A percentile compares a stretch with the other conserved stretches of the same genome.
These are phyloP conservation scores for Hippasteria phrygiana DNA, from an alignment of 53 echinoderm and acorn worm species.

Conservation along the genomic window DNA sequence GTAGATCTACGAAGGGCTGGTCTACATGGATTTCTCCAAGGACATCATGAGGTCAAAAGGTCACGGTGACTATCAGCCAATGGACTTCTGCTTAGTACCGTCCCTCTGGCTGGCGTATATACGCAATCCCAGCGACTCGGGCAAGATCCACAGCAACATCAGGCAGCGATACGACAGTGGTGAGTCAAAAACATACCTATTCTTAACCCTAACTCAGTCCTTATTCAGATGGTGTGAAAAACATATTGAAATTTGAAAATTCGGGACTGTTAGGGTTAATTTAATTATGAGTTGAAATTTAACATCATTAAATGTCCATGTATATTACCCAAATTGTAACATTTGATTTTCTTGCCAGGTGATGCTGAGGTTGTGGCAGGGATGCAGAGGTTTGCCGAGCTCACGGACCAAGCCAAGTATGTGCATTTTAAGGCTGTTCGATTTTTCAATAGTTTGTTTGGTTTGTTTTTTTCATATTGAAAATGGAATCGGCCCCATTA, in stretches of 20 bases:
- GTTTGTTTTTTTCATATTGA: too few relatives aligned
- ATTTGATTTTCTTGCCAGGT: background rate
- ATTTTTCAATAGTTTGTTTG: background rate
- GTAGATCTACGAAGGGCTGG: slow-evolving; percentile 85
- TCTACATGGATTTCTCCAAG: slow-evolving; percentile 86
- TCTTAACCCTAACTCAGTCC: too few relatives aligned
- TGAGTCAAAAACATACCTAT: too few relatives aligned
- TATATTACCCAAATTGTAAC: too few relatives aligned
- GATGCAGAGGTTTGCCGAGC: slow-evolving; percentile 78
- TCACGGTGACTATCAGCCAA: slow-evolving; percentile 73
- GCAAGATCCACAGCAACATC: slow-evolving; percentile 85
- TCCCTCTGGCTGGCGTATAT: slow-evolving; percentile 87
- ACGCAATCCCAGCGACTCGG: slow-evolving; percentile 92
- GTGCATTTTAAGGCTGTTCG: background rate
- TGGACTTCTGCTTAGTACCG: slow-evolving; percentile 77
- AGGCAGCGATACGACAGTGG: slow-evolving; percentile 84
- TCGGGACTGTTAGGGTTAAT: too few relatives aligned
- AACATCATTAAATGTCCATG: background rate
- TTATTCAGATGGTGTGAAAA: too few relatives aligned
- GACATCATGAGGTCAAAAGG: slow-evolving; percentile 68
- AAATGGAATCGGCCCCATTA: too few relatives aligned
- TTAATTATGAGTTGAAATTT: too few relatives aligned
- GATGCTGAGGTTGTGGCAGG: slow-evolving; percentile 71
- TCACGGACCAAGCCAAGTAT: slow-evolving; percentile 90
- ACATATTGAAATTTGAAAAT: too few relatives aligned